Evolutionary conservation across 2,113 vertebrate genomes (phyloP).

Genomic region (Phylloscopus trochilus): DNA sequence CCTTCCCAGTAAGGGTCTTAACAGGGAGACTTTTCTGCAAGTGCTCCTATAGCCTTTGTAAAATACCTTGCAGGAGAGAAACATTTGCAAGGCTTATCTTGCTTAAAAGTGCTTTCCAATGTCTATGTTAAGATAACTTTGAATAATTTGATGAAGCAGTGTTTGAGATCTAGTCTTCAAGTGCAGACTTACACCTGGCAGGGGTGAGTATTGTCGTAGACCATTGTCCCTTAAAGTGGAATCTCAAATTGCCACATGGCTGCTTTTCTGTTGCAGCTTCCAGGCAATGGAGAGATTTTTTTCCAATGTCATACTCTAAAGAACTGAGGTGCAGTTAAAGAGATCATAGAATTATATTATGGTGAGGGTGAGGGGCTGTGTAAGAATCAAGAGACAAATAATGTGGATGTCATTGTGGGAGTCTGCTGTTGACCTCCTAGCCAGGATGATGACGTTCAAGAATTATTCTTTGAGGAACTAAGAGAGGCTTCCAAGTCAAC

Average conservation of each 20-base stretch:
- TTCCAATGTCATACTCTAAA: fast-evolving
- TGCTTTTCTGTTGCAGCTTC: not conserved
- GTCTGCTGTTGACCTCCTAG: too few species aligned
- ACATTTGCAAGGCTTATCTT: not conserved
- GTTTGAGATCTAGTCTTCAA: not conserved
- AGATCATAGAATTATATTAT: not conserved
- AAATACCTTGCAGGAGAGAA: not conserved
- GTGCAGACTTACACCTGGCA: not conserved
- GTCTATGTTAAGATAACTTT: not conserved
- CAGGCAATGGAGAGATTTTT: not conserved
- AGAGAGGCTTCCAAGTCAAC: too few species aligned
- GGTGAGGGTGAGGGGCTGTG: not conserved
- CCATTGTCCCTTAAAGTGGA: not conserved
- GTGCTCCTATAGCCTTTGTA: not conserved
- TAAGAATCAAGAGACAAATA: too few species aligned
- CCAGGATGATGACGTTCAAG: too few species aligned
- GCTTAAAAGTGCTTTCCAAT: not conserved
- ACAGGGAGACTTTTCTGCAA: not conserved
- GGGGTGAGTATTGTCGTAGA: not conserved
- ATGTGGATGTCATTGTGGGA: too few species aligned
- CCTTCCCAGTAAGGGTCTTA: not conserved
- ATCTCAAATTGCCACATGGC: not conserved
- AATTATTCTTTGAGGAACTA: too few species aligned
- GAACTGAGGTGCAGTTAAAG: not conserved
- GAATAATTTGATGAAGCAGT: not conserved